These are phyloP conservation scores for Dasyurus viverrinus DNA, from an alignment of 2,113 vertebrate genomes.

Conservation along the genomic window DNA sequence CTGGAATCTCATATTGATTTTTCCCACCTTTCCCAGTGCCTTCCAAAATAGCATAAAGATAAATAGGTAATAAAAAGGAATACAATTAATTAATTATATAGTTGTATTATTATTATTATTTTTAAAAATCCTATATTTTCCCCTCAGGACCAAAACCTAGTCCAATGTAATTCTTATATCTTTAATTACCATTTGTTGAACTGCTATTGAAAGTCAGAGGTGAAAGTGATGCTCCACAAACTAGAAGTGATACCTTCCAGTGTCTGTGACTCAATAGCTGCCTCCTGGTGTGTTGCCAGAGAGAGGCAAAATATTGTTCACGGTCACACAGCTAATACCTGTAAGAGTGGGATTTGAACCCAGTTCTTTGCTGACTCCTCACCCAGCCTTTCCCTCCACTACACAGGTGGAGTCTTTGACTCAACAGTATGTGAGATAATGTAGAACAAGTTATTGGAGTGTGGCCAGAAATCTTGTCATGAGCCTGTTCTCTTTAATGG, in stretches of 20 bases:
- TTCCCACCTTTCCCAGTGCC: neutral
- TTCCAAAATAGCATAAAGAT: neutral
- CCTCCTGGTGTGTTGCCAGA: neutral
- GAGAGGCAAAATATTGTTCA: neutral
- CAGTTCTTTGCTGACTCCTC: neutral
- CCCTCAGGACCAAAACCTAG: neutral
- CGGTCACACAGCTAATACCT: neutral
- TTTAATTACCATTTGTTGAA: neutral
- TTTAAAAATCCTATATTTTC: neutral
- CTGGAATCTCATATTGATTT: neutral
- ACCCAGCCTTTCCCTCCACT: neutral
- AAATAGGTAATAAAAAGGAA: neutral
- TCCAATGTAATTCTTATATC: neutral
- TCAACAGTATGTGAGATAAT: neutral
- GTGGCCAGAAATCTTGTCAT: constrained; percentile 20
- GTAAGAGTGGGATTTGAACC: neutral
- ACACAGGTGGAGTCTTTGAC: neutral
- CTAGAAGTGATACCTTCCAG: neutral
- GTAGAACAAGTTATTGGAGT: constrained; percentile 25
- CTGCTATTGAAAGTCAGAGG: neutral
- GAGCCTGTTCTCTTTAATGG: constrained; percentile 73
- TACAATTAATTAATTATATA: neutral
- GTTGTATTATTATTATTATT: neutral
- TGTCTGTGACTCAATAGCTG: neutral
- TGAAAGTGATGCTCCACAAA: neutral